Percentiles rank a stretch among this genome's conserved stretches.
These are phyloP conservation scores for Cetoscarus ocellatus DNA, from an alignment of 2,797 vertebrate genomes.

Conservation along the genomic window DNA sequence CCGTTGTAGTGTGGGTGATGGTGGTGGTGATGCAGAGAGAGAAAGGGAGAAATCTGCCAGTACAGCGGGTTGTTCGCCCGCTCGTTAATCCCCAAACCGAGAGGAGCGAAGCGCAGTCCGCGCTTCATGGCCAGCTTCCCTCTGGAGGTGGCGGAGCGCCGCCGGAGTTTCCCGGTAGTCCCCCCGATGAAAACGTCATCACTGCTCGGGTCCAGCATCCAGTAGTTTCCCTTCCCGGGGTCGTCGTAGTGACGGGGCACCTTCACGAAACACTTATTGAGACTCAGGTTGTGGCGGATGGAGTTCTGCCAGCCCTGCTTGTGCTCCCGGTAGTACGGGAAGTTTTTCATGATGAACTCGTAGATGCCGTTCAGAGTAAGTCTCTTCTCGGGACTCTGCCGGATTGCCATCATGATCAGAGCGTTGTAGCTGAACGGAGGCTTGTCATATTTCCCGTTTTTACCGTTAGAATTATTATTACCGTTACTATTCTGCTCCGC, in stretches of 20 bases:
- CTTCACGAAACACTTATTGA: conserved; percentile 89
- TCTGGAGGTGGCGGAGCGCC: conserved; percentile 85
- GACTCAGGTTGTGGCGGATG: conserved; percentile 88
- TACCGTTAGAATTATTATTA: conserved; percentile 35
- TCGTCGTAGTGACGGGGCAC: conserved; percentile 89
- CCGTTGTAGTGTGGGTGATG: conserved; percentile 80
- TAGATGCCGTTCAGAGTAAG: conserved; percentile 89
- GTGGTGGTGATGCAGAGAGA: conserved; percentile 82
- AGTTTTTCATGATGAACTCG: conserved; percentile 89
- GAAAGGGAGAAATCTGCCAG: conserved; percentile 86
- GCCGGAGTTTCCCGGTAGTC: conserved; percentile 86
- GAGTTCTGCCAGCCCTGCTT: conserved; percentile 90
- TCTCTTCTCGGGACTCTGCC: conserved; percentile 86
- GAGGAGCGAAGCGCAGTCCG: conserved; percentile 84
- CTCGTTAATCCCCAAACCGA: conserved; percentile 82
- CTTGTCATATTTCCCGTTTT: conserved; percentile 84
- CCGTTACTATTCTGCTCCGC: conserved; percentile 54
- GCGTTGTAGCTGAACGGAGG: conserved; percentile 89
- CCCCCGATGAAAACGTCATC: conserved; percentile 88
- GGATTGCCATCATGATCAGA: conserved; percentile 89
- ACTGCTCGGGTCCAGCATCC: conserved; percentile 88
- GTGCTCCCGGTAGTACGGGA: conserved; percentile 88
- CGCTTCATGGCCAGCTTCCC: conserved; percentile 86
- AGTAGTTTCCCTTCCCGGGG: conserved; percentile 88
- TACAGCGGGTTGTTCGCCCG: conserved; percentile 81